These are phyloP conservation scores for Tuberolachnus salignus DNA, from an alignment of 2,888 invertebrate genomes.

Conservation along the genomic window DNA sequence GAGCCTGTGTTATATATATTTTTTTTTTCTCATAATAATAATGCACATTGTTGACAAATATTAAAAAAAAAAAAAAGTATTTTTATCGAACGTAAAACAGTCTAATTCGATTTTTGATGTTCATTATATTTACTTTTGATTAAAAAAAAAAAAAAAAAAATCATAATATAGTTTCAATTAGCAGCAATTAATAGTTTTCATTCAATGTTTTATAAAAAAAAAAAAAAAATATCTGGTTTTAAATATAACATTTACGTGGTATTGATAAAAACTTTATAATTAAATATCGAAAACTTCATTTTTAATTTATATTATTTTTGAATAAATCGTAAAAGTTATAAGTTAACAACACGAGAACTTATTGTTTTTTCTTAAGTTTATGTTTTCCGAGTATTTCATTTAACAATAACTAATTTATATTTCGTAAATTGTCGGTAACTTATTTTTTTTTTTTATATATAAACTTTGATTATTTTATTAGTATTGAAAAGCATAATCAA, in stretches of 20 bases:
- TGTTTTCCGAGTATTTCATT: background rate
- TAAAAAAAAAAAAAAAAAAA: too few relatives aligned
- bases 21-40: too few relatives aligned
- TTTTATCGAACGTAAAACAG: too few relatives aligned
- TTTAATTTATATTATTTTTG: background rate
- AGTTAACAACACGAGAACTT: background rate
- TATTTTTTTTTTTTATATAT: background rate
- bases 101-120: too few relatives aligned
- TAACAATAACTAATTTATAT: background rate
- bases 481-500: background rate
- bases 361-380: background rate
- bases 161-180: too few relatives aligned
- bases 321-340: background rate
- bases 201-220: background rate
- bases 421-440: background rate
- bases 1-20: too few relatives aligned
- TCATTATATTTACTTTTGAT: too few relatives aligned
- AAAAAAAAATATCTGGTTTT: background rate
- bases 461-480: background rate
- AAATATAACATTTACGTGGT: too few relatives aligned
- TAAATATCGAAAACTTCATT: background rate
- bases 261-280: conserved; percentile 2
- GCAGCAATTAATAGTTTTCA: background rate
- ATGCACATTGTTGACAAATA: too few relatives aligned
- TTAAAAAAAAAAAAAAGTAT: too few relatives aligned